Conservation (phyloP, 2,797 vertebrate species). For the Lepilemur septentrionalis region DNA sequence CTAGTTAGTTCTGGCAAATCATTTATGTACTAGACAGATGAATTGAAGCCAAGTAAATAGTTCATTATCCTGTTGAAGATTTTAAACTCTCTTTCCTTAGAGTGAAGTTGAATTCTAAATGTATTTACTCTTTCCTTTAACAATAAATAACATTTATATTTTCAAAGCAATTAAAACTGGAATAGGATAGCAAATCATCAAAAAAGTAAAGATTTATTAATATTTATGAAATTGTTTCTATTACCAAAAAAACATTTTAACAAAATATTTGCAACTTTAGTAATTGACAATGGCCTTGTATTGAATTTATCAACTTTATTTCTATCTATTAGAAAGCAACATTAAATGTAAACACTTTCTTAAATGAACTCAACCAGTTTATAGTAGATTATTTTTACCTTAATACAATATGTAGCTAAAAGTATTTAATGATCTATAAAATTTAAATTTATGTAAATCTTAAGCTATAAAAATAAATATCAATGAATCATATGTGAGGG, state of each 20-base stretch:
- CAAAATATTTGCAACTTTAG: conserved; percentile 47
- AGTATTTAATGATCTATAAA: conserved; percentile 22
- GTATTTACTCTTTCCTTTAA: background rate
- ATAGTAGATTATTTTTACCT: conserved; percentile 3
- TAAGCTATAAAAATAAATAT: conserved; percentile 33
- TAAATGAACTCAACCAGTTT: background rate
- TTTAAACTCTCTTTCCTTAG: conserved; percentile 75
- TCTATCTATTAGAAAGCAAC: background rate
- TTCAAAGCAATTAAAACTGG: conserved; percentile 45
- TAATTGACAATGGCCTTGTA: background rate
- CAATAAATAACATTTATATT: background rate
- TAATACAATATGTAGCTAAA: background rate
- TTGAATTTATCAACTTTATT: conserved; percentile 33
- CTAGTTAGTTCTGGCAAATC: conserved; percentile 79
- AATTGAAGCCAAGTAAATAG: conserved; percentile 65
- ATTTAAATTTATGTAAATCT: conserved; percentile 10
- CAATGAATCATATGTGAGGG: conserved; percentile 17
- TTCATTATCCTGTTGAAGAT: conserved; percentile 64
- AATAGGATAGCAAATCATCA: background rate
- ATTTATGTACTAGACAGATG: conserved; percentile 69
- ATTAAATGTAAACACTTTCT: background rate
- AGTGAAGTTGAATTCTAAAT: conserved; percentile 71
- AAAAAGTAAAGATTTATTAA: conserved; percentile 5
- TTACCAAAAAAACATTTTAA: conserved; percentile 47
- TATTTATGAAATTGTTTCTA: conserved; percentile 8